Percentiles rank a stretch among this genome's conserved stretches.
Conservation (phyloP, 2,888 invertebrate species). For the Phytoseiulus persimilis region DNA sequence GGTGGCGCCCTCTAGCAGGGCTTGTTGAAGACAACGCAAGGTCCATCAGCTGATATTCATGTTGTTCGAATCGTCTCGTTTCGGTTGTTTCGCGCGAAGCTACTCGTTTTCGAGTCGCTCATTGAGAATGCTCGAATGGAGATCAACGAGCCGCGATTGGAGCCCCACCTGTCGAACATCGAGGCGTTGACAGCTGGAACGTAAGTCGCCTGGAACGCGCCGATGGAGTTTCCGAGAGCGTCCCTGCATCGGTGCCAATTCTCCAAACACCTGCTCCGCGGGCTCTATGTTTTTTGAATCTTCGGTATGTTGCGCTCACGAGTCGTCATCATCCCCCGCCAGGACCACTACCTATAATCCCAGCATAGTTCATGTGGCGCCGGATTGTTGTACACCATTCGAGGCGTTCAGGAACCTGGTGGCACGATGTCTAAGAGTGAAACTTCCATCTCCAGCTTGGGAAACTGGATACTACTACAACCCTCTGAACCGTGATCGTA, state of each 20-base stretch:
- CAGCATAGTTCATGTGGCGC: not conserved
- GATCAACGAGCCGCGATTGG: not conserved
- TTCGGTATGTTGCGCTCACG: no score
- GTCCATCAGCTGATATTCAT: not conserved
- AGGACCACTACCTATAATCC: not conserved
- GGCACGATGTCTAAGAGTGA: not conserved
- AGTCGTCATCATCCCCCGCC: no score
- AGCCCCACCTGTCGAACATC: not conserved
- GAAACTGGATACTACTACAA: conserved; percentile 5
- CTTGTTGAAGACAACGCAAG: not conserved
- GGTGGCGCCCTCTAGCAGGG: not conserved
- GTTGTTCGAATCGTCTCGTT: not conserved
- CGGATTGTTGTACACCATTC: not conserved
- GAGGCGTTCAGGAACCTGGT: conserved; percentile 21
- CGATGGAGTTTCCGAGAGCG: not conserved
- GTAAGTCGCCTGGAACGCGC: not conserved
- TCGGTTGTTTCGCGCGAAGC: not conserved
- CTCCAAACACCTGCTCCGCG: no score
- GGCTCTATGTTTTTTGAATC: no score
- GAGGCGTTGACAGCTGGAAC: not conserved
- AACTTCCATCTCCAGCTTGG: conserved; percentile 13
- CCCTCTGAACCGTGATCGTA: conserved; percentile 12
- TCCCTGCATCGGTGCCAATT: no score
- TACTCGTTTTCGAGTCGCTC: not conserved
- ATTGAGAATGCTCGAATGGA: not conserved